These are phyloP conservation scores for Geotrupes spiniger DNA, from an alignment of 2,888 invertebrate species.

Conservation along the genomic window DNA sequence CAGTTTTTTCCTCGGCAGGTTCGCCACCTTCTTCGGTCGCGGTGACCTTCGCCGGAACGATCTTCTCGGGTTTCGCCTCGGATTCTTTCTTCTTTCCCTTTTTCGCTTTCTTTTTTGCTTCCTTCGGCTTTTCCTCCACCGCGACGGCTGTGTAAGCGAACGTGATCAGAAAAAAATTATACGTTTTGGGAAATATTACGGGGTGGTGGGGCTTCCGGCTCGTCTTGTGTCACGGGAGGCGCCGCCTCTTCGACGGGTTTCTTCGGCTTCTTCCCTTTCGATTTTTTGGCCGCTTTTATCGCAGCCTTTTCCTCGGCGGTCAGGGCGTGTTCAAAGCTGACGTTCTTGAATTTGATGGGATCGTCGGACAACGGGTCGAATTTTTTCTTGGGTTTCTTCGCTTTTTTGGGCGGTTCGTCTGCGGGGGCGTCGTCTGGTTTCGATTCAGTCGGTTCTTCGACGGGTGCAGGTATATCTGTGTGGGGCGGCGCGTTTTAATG, in stretches of 20 bases:
- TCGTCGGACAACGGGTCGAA: slow-evolving; percentile 17
- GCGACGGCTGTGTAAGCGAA: not conserved
- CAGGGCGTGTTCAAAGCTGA: slow-evolving; percentile 20
- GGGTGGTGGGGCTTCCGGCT: too few relatives aligned
- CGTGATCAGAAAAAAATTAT: too few relatives aligned
- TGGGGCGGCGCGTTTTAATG: too few relatives aligned
- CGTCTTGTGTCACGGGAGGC: too few relatives aligned
- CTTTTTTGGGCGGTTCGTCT: not conserved
- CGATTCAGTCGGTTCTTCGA: too few relatives aligned
- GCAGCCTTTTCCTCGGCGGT: slow-evolving; percentile 23
- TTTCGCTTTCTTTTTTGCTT: slow-evolving; percentile 39
- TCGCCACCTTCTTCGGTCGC: slow-evolving; percentile 8
- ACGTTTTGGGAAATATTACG: too few relatives aligned
- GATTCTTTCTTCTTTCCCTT: slow-evolving; percentile 25
- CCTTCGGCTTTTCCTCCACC: slow-evolving; percentile 21
- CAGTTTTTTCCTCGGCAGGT: slow-evolving; percentile 40
- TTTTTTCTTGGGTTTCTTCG: slow-evolving; percentile 19
- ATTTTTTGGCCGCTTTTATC: slow-evolving; percentile 15
- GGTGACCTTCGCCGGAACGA: not conserved
- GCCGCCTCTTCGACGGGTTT: too few relatives aligned
- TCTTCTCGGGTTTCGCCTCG: not conserved
- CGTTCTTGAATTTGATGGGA: slow-evolving; percentile 21
- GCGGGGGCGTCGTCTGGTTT: slow-evolving; percentile 1
- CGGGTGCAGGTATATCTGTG: too few relatives aligned
- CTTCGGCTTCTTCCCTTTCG: not conserved